These are phyloP conservation scores for Cervus canadensis DNA, from an alignment of 2,113 vertebrate genomes.

Conservation along the genomic window DNA sequence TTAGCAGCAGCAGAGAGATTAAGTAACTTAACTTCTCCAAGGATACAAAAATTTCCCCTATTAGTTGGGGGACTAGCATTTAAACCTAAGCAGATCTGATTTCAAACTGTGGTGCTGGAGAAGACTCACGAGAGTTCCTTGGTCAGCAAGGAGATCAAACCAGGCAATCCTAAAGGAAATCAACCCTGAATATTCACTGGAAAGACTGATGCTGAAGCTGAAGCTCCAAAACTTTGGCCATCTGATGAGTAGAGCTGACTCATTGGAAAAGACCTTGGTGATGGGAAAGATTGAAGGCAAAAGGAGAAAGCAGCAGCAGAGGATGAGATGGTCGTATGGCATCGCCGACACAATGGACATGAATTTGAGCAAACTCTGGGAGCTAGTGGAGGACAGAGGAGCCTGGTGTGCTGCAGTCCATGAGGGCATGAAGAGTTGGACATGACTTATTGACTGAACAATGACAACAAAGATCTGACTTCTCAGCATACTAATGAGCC, in stretches of 20 bases:
- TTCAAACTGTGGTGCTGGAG: neutral
- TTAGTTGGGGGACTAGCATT: neutral
- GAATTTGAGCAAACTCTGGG: neutral
- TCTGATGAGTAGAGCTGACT: neutral
- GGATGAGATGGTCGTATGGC: neutral
- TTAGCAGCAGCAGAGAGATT: neutral
- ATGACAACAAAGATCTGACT: neutral
- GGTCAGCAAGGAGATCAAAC: neutral
- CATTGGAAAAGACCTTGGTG: neutral
- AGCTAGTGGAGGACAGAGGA: neutral
- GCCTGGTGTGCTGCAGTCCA: neutral
- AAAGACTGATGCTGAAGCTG: neutral
- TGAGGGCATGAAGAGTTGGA: neutral
- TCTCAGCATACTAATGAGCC: neutral
- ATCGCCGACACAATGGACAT: neutral
- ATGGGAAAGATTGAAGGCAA: neutral
- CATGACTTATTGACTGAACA: neutral
- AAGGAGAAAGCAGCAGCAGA: neutral
- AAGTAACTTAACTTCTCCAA: neutral
- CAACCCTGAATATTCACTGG: neutral
- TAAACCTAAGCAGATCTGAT: neutral
- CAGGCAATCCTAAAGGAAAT: neutral
- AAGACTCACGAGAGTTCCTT: neutral
- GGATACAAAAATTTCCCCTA: neutral
- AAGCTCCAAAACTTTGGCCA: neutral